These are phyloP conservation scores for Struthidea cinerea DNA, from an alignment of 2,113 vertebrate species.

Conservation along the genomic window DNA sequence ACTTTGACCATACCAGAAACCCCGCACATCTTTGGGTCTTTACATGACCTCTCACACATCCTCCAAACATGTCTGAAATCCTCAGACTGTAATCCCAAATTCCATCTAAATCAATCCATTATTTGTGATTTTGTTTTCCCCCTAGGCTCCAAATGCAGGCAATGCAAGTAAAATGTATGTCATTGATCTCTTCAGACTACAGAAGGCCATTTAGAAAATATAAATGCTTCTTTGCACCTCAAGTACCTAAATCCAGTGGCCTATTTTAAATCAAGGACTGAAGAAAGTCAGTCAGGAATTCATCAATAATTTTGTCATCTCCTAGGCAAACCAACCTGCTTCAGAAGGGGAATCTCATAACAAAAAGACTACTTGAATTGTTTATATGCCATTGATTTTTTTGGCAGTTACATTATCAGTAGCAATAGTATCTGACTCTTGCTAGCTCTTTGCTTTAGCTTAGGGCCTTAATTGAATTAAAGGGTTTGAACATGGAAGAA, in stretches of 20 bases:
- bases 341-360: not conserved
- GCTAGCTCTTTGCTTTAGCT: conserved; percentile 38
- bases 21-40: not conserved
- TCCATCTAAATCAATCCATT: conserved; percentile 13
- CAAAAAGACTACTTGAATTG: not conserved
- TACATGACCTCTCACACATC: not conserved
- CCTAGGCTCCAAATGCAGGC: not conserved
- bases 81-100: not conserved
- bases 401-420: conserved; percentile 30
- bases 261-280: not conserved
- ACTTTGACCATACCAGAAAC: not conserved
- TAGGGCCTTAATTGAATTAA: conserved; percentile 58
- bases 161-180: not conserved
- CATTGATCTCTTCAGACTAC: conserved; percentile 8
- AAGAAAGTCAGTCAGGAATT: not conserved
- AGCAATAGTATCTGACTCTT: conserved; percentile 32
- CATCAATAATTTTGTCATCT: not conserved
- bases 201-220: conserved; percentile 29
- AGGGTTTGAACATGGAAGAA: conserved; percentile 25
- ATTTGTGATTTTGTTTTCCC: conserved; percentile 14
- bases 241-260: not conserved
- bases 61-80: not conserved
- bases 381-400: conserved; percentile 33
- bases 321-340: not conserved
- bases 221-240: not conserved